Conservation (phyloP, 2,888 invertebrate genomes). For the Teinopalpus imperialis region DNA sequence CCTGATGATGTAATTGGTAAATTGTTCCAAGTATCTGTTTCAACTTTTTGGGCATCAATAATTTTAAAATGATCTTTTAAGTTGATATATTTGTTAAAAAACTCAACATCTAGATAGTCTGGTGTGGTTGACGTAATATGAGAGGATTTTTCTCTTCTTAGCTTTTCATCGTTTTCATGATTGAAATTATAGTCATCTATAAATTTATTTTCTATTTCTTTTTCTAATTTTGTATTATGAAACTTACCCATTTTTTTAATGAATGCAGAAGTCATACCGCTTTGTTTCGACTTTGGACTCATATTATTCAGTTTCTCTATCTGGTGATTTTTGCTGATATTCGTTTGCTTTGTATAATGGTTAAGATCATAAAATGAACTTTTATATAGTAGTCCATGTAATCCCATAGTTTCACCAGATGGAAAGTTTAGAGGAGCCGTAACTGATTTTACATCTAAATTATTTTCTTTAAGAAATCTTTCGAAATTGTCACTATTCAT, state of each 20-base stretch:
- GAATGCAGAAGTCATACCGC: not conserved
- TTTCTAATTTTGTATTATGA: not conserved
- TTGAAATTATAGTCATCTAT: not conserved
- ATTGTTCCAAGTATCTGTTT: conserved; percentile 2
- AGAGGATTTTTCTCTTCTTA: conserved; percentile 1
- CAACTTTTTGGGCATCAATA: not conserved
- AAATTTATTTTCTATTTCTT: conserved; percentile 8
- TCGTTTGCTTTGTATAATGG: not conserved
- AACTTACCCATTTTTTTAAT: conserved; percentile 11
- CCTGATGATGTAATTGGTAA: not conserved
- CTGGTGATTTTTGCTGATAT: not conserved
- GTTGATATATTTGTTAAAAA: conserved; percentile 17
- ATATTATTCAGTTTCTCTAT: not conserved
- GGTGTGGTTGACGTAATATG: not conserved
- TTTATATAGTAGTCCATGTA: not conserved
- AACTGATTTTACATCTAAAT: conserved; percentile 51
- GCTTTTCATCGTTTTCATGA: not conserved
- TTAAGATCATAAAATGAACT: not conserved
- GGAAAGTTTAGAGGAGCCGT: conserved; percentile 40
- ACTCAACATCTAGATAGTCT: not conserved
- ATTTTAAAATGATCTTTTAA: conserved; percentile 17
- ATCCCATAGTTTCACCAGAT: not conserved
- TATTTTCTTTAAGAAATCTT: conserved; percentile 51
- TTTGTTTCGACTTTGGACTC: not conserved
- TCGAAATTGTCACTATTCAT: conserved; percentile 53